Base-by-base conservation (phyloP, 2,113 vertebrate species). In the Spheniscus mendiculus region DNA sequence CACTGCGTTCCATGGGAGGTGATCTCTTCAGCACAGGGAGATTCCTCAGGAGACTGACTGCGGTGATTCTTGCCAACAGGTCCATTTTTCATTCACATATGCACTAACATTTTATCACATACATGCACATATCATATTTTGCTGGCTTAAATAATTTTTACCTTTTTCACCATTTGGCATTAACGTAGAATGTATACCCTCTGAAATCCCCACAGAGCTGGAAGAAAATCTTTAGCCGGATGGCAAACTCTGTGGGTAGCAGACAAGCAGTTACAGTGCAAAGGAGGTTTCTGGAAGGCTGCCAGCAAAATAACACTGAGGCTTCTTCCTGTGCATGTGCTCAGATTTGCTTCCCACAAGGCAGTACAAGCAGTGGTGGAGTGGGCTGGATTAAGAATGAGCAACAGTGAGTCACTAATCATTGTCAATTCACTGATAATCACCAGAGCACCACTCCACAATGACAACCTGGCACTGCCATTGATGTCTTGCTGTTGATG, bases 391-490 rank as follows among this genome's bases (percentile, higher is more conserved):
- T 94, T 93, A 90, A 97, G 94, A 96, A 96, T 91, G 95, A 97
- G 91, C 89, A 97, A 94, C 66, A 83, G 58, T 97, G 97, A 97
- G 84, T 97, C 97, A 97, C 82, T 96, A 93, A 96, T 97, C 96
- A 91, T 94, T 96, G 96, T 91, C 97, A 93, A 93, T 97, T 96
- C 95, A 94, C 93, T 80, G 91, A 85, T 91, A 96, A 94, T 91
- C 94, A 93, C 53, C 84, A 87, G 83, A 96, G 62, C 49, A 85
- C 66, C 87, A 80, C 94, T 91, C 73, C 66, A 66, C 82, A 70
- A 16, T 55, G 94, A 89, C 84, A 95, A 50, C 78, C 78, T 93
- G 78, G 66, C 87, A 73, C 74, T 91, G 91, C 73, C 94, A 79
- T 71, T 95, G 87, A 79, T 90, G 83, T 83, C 62, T 96, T 61